phyloP scores from a whole-genome alignment of 2,888 invertebrate species.

The Masnerella sp. region DNA sequence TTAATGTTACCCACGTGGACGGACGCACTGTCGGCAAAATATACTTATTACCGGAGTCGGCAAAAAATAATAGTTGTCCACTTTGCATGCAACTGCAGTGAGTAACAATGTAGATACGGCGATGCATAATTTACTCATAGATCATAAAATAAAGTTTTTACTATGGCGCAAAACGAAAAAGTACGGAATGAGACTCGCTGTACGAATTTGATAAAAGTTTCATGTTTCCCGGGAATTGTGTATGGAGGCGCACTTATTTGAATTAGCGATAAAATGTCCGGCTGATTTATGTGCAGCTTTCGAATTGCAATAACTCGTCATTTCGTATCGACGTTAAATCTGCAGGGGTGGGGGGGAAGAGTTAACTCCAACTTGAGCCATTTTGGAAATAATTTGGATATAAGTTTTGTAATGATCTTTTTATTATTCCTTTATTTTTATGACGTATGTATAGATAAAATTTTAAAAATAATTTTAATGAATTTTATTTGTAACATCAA shows the following conservation, averaged over 20 bases:
- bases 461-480: too few relatives aligned
- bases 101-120: constrained; percentile 24
- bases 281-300: constrained; percentile 13
- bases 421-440: too few relatives aligned
- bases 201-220: constrained; percentile 25
- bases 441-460: neutral
- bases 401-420: too few relatives aligned
- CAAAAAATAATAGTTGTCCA: constrained; percentile 55
- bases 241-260: neutral
- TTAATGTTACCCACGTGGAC: constrained; percentile 53
- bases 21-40: constrained; percentile 44
- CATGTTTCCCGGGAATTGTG: neutral
- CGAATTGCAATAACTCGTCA: too few relatives aligned
- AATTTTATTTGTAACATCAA: too few relatives aligned
- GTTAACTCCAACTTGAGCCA: too few relatives aligned
- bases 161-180: constrained; percentile 8
- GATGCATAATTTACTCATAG: constrained; percentile 43
- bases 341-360: too few relatives aligned
- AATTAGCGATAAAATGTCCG: neutral
- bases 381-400: too few relatives aligned
- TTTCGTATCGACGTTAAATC: too few relatives aligned
- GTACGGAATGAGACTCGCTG: neutral
- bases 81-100: constrained; percentile 27
- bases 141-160: constrained; percentile 47
- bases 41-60: constrained; percentile 52